Base-by-base conservation (phyloP, 2,113 vertebrate genomes). In the Daubentonia madagascariensis region DNA sequence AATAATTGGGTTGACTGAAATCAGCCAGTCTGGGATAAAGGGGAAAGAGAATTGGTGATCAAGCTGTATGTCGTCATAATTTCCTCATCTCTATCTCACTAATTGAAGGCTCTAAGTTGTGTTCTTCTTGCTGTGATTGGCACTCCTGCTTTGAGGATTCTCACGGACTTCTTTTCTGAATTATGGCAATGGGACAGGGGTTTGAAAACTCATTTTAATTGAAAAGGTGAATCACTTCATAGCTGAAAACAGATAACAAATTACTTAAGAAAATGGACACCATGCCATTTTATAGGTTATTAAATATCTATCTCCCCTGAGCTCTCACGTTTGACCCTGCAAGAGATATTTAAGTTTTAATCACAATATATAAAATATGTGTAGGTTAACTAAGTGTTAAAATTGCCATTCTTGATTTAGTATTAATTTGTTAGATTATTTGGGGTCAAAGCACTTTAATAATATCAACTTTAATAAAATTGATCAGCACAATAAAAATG, bases 111-210 rank as follows among this genome's bases (percentile, higher is more conserved):
- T 57, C 68, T 78, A 61, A 65, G 17, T 83, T 92, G 63, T 73
- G 17, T 52, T 79, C 87, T 52, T 79, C 87, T 67, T 87, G 50
- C 40, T 84, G 5, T 83, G 65, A 65, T 35, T 76, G 52, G 37
- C n/a, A 85, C 76, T 6, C 43, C 6, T 87, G 37, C 30, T 88
- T 30, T 93, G 40, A 91, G 25, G 28, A 79, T 94, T 45, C 54
- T 93, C 80, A 76, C 35, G 45, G n/a, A 89, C 30, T 94, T 32
- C 37, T 87, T 91, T 18, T 76, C 52, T 97, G n/a, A 97, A 87
- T 61, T 79, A 78, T 83, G 83, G 65, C 83, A 32, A 73, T 70
- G 37, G 57, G 22, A 65, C 17, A 90, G 20, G 57, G 30, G 8
- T 68, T 84, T 89, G 45, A 94, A 89, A 92, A 68, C 22, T 80